These are phyloP conservation scores for Palaemon carinicauda DNA, from an alignment of 1,140 invertebrate species.

Conservation along the genomic window DNA sequence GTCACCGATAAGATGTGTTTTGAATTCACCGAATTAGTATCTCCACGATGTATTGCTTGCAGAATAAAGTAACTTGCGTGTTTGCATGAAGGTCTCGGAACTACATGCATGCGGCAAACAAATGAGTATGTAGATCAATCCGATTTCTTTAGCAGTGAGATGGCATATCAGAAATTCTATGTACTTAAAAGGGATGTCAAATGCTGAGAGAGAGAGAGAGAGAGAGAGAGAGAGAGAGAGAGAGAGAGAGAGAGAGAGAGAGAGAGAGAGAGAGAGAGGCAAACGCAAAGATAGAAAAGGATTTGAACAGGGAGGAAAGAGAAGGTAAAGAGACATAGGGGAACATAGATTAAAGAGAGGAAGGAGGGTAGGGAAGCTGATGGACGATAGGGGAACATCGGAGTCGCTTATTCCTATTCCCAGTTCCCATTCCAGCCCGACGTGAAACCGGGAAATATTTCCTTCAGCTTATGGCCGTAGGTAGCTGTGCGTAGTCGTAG, in stretches of 20 bases:
- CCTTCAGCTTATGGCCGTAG: background rate
- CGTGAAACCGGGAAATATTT: conserved; percentile 34
- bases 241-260: background rate
- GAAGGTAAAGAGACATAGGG: background rate
- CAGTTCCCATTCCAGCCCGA: conserved; percentile 28
- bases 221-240: conserved; percentile 9
- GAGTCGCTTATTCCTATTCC: conserved; percentile 18
- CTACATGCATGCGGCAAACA: no score
- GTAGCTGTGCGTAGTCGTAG: no score
- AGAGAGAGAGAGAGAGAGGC: background rate
- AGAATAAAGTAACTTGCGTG: no score
- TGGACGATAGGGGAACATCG: background rate
- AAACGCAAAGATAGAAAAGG: background rate
- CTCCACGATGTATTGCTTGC: no score
- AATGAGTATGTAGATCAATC: no score
- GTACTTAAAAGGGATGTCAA: background rate
- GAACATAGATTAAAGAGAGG: background rate
- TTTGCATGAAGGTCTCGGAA: no score
- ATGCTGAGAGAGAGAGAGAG: background rate
- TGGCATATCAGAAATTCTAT: background rate
- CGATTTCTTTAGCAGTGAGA: no score
- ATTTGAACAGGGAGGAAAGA: background rate
- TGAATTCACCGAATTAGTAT: no score
- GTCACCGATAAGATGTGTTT: no score
- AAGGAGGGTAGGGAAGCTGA: background rate